These are phyloP conservation scores for Megalopta genalis DNA, from an alignment of 1,140 invertebrate genomes.

Conservation along the genomic window DNA sequence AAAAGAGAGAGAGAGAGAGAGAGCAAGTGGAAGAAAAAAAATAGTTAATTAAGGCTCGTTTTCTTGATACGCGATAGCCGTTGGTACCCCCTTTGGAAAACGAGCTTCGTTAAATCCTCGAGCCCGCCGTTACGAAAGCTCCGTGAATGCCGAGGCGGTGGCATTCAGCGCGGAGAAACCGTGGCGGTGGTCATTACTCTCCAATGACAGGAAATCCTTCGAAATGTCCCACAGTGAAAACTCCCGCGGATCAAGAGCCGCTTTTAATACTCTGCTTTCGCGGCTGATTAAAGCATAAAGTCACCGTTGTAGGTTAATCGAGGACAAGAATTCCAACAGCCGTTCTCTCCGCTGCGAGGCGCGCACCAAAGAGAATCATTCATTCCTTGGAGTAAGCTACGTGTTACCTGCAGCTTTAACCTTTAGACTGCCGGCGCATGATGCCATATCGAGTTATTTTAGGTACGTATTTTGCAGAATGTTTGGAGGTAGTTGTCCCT, in stretches of 20 bases:
- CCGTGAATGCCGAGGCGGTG: not conserved
- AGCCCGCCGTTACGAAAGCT: not conserved
- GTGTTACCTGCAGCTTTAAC: no score
- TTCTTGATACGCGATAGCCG: not conserved
- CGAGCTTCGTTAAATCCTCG: not conserved
- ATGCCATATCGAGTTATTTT: no score
- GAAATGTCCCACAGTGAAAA: not conserved
- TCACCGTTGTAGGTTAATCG: not conserved
- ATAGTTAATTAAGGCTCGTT: not conserved
- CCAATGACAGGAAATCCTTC: slow-evolving; percentile 1
- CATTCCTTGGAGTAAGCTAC: not conserved
- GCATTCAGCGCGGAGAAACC: not conserved
- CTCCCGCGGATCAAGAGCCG: not conserved
- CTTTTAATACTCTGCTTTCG: not conserved
- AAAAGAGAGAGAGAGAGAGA: no score
- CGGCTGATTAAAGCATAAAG: not conserved
- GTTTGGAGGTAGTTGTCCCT: no score
- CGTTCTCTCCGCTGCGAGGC: not conserved
- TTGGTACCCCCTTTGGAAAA: not conserved
- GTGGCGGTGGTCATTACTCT: not conserved
- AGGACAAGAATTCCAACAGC: not conserved
- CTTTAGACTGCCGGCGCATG: no score
- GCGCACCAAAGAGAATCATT: no score
- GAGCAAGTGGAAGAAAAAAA: not conserved
- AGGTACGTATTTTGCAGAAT: no score